Base-by-base conservation (phyloP, 2,113 vertebrate genomes). In the Pica pica region DNA sequence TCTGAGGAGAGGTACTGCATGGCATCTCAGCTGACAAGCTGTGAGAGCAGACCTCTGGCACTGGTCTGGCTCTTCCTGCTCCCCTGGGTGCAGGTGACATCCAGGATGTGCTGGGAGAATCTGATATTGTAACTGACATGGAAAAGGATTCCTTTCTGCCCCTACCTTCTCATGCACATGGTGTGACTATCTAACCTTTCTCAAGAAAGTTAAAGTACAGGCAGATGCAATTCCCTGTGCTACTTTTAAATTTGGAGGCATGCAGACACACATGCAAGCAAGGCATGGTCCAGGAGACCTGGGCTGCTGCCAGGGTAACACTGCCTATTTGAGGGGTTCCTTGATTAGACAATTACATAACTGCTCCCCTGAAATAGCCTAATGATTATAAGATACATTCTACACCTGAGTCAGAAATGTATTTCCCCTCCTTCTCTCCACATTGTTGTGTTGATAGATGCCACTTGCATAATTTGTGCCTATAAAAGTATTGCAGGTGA, bases 401-500 rank as follows among this genome's bases (percentile, higher is more conserved):
- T 81, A 31, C 4, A 4, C 21, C n/a, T 78, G 73, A 50, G 23
- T 63, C 46, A 69, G 31, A 73, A 83, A 80, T 41, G 2, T 47
- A 31, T 69, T 56, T 86, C 42, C 37, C 8, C 92, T 49, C 59
- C n/a, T 89, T 81, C 47, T 42, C 41, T 73, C 47, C 21, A 39
- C 0, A 0, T 13, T 53, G 26, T 15, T 37, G 30, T 20, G 9
- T 52, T 86, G 18, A 59, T 5, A 41, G 56, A 50, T 12, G 5
- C 1, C 16, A 39, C 13, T 56, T 49, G 31, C 46, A 81, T 33
- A 70, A 42, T 59, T 63, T 81, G 86, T 95, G 12, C 16, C 35
- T 47, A 19, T 21, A 20, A 69, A 74, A 20, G 21, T 73, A 56
- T 56, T 67, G 47, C 35, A 47, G 9, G 28, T 65, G 16, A 53